Base-by-base conservation (phyloP, 2,888 invertebrate species). In the Dasypogon diadema region DNA sequence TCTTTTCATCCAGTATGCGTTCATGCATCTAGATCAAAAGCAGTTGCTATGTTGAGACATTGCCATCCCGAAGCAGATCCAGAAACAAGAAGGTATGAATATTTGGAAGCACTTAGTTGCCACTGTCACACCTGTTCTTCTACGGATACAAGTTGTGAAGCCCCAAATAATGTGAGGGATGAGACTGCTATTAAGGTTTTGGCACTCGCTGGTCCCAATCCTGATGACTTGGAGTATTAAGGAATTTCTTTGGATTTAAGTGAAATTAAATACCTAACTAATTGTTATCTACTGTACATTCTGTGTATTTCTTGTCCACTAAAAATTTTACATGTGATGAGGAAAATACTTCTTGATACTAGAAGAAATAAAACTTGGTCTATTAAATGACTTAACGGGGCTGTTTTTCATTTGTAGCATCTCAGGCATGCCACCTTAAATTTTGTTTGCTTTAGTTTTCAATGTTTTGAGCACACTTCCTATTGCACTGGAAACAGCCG, bases 1-100 rank as follows among this genome's bases (percentile, higher is more conserved):
- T 93, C 94, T 0, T 90, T 91, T 81, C 96, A 96, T 84, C 94
- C 94, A 0, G 95, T 96, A 0, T 96, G 96, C 85, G 91, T 92
- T 54, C 95, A 95, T 83, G 92, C 91, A 0, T 90, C 90, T 0
- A 88, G 92, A 2, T 89, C 89, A 77, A 89, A 90, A 68, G 89
- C 91, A 0, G 88, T 90, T 14, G 91, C 90, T 0, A 89, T 88
- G 58, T 87, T 96, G 48, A 87, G 89, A 3, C 87, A 94, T 83
- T 96, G 96, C 82, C 93, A 96, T 82, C 91, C 91, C 0, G 91
- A 91, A 6, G 92, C 90, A 0, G 87, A 89, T 76, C 88, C 90
- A 0, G 92, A 91, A 63, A 92, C 93, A 0, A 90, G 92, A 42
- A 87, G 90, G 42, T 93, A 93, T 83, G 91, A 92, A 79, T 94